phyloP scores from a whole-genome alignment of 2,797 vertebrate species.

The Apodemus agrarius region DNA sequence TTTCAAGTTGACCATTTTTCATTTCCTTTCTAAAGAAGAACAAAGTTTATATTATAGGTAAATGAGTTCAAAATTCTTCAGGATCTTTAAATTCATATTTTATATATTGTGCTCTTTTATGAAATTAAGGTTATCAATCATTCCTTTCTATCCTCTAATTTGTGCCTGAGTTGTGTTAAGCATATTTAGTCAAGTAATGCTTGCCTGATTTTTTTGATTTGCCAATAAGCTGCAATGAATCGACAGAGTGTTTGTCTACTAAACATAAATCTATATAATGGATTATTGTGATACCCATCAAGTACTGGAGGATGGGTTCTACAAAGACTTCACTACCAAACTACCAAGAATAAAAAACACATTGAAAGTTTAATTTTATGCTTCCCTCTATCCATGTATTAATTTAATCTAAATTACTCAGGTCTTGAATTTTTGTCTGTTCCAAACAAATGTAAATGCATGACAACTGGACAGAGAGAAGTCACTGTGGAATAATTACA shows the following conservation, averaged over 20 bases:
- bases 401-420: neutral
- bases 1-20: neutral
- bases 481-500: neutral
- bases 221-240: neutral
- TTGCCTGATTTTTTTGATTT: neutral
- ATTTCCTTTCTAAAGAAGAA: constrained; percentile 2
- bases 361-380: neutral
- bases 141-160: neutral
- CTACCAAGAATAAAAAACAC: neutral
- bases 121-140: neutral
- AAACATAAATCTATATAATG: neutral
- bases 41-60: neutral
- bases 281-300: neutral
- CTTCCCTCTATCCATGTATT: neutral
- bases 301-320: neutral
- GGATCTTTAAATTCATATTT: neutral
- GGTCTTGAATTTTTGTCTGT: neutral
- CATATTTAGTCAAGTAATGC: neutral
- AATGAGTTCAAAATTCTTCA: neutral
- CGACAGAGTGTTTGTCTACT: neutral
- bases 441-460: neutral
- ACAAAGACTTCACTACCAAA: neutral
- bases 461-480: neutral
- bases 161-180: neutral
- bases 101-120: neutral